Base-by-base conservation (phyloP, 2,888 invertebrate genomes). In the Folsomia candida region DNA sequence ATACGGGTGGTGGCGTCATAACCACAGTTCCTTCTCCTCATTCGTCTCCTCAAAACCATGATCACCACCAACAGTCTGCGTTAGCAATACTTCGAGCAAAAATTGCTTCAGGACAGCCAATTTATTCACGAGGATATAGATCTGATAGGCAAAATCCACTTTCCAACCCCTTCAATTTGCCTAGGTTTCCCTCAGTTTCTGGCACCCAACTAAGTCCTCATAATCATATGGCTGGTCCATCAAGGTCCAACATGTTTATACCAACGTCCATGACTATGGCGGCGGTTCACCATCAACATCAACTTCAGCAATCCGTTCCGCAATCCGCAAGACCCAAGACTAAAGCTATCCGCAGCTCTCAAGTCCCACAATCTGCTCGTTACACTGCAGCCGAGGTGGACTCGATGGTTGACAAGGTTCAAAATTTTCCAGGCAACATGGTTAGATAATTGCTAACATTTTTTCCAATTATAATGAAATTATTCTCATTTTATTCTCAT, bases 341-440 rank as follows among this genome's bases (percentile, higher is more conserved):
- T 1, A 78, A 78, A 58, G 74, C 72, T 14, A 78, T 78, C 24
- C 70, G 78, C 47, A 78, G 78, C 47, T 76, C 76, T 37, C 78
- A 78, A 61, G 79, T 79, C n/a, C 79, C 79, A 1, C 77, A 74
- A 14, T 73, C 75, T 11, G 69, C 76, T 3, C 51, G 79, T 1
- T 79, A 79, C 58, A 79, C 78, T 6, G 78, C 79, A 26, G 73
- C 74, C 2, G 78, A 79, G 62, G 79, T 79, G 20, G 79, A 79
- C 66, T 69, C 74, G 29, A 75, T 79, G 76, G 79, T 79, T 1
- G 79, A 78, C 28, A 71, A 71, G 24, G 79, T 79, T 18, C 74
- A 70, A 22, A 74, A 77, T 63, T 76, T 69, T 60, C 72, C 77
- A 20, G 79, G 79, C n/a, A 76, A 76, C 18, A 73, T 78, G 54